phyloP scores from a whole-genome alignment of 2,797 vertebrate genomes.

The Phalloptychus januarius region DNA sequence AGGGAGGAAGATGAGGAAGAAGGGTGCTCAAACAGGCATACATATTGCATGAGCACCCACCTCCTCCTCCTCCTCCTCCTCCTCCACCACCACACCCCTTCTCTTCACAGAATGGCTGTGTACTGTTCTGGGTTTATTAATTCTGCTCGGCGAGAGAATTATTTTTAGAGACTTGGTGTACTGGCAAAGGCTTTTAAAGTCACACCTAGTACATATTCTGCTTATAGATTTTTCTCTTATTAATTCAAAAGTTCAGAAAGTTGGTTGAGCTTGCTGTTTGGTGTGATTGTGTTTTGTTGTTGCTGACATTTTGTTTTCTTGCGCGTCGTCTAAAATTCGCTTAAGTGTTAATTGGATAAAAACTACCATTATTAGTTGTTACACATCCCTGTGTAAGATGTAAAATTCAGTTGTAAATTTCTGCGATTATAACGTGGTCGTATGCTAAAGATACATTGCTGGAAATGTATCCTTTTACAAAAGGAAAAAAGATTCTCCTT shows the following conservation, averaged over 20 bases:
- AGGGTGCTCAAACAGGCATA: constrained; percentile 78
- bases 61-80: constrained; percentile 70
- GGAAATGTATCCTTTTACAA: too few relatives aligned
- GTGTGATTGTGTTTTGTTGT: constrained; percentile 12
- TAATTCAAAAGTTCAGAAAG: constrained; percentile 71
- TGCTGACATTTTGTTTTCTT: neutral
- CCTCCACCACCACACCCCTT: constrained; percentile 71
- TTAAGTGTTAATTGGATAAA: constrained; percentile 18
- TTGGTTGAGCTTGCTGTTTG: constrained; percentile 48
- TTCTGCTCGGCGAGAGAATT: constrained; percentile 82
- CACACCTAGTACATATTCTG: constrained; percentile 75
- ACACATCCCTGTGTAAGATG: neutral
- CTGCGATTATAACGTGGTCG: neutral
- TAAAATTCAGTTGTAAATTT: neutral
- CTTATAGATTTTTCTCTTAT: constrained; percentile 75
- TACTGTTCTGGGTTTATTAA: constrained; percentile 83
- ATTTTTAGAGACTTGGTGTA: constrained; percentile 81
- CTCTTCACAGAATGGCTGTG: constrained; percentile 79
- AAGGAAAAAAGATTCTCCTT: neutral
- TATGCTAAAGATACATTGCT: neutral
- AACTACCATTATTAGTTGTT: neutral
- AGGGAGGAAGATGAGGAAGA: constrained; percentile 69
- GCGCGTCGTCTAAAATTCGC: neutral
- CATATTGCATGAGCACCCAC: constrained; percentile 80
- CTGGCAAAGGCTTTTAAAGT: constrained; percentile 81